Percentiles rank a stretch among this genome's conserved stretches.
Evolutionary conservation across 2,113 vertebrate species (phyloP).

Genomic region (Calyptommatus sinebrachiatus): DNA sequence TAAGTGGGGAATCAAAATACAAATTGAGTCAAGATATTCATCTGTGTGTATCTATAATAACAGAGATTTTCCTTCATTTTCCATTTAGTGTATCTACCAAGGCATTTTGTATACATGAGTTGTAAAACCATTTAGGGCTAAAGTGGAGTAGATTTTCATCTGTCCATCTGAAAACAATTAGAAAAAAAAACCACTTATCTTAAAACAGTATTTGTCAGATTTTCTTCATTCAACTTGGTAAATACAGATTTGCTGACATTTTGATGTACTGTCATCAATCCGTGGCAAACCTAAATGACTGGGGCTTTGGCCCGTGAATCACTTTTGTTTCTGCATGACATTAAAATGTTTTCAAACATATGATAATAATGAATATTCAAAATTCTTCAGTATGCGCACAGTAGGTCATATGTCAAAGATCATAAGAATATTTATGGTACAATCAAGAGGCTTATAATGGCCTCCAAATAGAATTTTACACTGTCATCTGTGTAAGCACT

Average conservation of each 20-base stretch:
- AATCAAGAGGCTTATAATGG: constrained; percentile 56
- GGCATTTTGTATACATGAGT: constrained; percentile 64
- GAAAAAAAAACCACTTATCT: constrained; percentile 78
- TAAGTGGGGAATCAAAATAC: too few species aligned
- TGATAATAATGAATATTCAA: constrained; percentile 77
- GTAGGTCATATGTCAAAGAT: constrained; percentile 68
- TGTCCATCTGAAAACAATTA: constrained; percentile 81
- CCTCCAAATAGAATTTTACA: constrained; percentile 46
- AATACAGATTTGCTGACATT: constrained; percentile 82
- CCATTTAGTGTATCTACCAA: constrained; percentile 35
- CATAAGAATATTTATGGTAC: constrained; percentile 61
- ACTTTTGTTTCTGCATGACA: constrained; percentile 74
- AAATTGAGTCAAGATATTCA: too few species aligned
- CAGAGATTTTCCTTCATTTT: constrained; percentile 42
- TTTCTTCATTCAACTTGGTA: constrained; percentile 81
- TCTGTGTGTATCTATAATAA: not conserved
- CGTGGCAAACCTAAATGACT: constrained; percentile 75
- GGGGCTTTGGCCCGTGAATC: constrained; percentile 75
- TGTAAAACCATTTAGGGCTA: constrained; percentile 70
- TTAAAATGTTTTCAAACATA: constrained; percentile 66
- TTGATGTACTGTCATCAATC: constrained; percentile 78
- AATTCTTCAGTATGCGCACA: constrained; percentile 61
- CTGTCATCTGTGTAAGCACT: constrained; percentile 30
- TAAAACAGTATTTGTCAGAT: constrained; percentile 79
- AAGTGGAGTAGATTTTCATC: constrained; percentile 75